Base-by-base conservation (phyloP, 2,797 vertebrate species). In the Emys orbicularis region DNA sequence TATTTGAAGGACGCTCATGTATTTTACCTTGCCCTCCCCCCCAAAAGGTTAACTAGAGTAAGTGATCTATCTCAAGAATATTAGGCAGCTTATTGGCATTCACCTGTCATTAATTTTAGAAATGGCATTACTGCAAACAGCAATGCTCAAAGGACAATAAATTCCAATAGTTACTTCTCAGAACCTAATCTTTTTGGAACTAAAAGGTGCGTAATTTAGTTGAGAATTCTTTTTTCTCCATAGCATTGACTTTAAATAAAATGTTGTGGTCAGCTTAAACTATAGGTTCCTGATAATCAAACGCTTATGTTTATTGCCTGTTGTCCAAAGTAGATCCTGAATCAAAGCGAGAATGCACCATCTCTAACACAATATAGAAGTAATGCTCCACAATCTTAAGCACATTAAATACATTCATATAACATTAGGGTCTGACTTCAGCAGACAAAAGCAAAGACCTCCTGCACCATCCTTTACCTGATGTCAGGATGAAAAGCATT, bases 211-310 rank as follows among this genome's bases (percentile, higher is more conserved):
- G 21, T 29, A 91, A 87, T 96, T 93, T 89, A 93, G 76, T 44
- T 89, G 34, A 89, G 57, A 81, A 86, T 49, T 61, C 4, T 83
- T 80, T 89, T 90, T 84, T 37, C 50, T 94, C 83, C 84, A 89
- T n/a, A 88, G 11, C 41, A 94, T 91, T 93, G 87, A 86, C 84
- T 93, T 95, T 94, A 56, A 2, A 2, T 57, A n/a, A 34, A 88
- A 91, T 95, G 95, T 94, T 90, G 79, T 87, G 80, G 84, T 11
- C 84, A 89, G 89, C 72, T 93, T 94, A 90, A 97, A 91, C 50
- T 80, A 57, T 5, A 85, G 3, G 81, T 83, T 96, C 83, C 57
- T 90, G 53, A 90, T 95, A 59, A 81, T 86, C 76, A 94, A 93
- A 95, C n/a, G 21, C n/a, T 89, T 89, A 94, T 86, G 18, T 90